phyloP scores from a whole-genome alignment of 2,113 vertebrate species.

The Sceloporus undulatus region DNA sequence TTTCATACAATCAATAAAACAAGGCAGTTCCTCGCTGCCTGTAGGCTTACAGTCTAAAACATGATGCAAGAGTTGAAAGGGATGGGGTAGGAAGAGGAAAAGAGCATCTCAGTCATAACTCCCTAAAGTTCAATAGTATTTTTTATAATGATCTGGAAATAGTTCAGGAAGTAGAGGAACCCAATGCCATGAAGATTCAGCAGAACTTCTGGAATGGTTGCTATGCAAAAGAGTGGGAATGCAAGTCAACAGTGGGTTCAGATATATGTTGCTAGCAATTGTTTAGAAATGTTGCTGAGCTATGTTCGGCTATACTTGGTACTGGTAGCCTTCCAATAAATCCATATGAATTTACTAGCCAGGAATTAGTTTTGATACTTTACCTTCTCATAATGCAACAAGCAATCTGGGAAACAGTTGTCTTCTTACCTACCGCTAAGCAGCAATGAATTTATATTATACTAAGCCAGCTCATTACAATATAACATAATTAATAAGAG shows the following conservation, averaged over 20 bases:
- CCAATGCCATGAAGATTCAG: not conserved
- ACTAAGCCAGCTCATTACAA: slow-evolving; percentile 60
- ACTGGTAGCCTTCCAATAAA: too few relatives aligned
- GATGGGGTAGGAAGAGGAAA: not conserved
- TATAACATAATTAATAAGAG: slow-evolving; percentile 59
- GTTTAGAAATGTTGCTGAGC: too few relatives aligned
- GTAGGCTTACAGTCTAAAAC: not conserved
- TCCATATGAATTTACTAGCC: too few relatives aligned
- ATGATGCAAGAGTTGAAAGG: not conserved
- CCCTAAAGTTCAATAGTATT: not conserved
- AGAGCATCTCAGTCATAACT: not conserved
- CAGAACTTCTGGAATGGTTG: not conserved
- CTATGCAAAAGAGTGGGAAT: too few relatives aligned
- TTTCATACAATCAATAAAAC: not conserved
- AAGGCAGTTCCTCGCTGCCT: not conserved
- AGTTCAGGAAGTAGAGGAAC: too few relatives aligned
- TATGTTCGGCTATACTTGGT: too few relatives aligned
- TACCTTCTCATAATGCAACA: too few relatives aligned
- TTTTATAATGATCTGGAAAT: too few relatives aligned
- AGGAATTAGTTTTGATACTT: too few relatives aligned
- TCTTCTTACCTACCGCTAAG: not conserved
- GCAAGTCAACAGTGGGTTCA: too few relatives aligned
- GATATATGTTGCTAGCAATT: too few relatives aligned
- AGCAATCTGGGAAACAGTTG: too few relatives aligned
- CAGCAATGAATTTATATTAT: slow-evolving; percentile 71